A percentile compares a stretch with the other conserved stretches of the same genome.
Evolutionary conservation across 2,888 invertebrate genomes (phyloP).

Genomic region (Hydropsyche betteni): DNA sequence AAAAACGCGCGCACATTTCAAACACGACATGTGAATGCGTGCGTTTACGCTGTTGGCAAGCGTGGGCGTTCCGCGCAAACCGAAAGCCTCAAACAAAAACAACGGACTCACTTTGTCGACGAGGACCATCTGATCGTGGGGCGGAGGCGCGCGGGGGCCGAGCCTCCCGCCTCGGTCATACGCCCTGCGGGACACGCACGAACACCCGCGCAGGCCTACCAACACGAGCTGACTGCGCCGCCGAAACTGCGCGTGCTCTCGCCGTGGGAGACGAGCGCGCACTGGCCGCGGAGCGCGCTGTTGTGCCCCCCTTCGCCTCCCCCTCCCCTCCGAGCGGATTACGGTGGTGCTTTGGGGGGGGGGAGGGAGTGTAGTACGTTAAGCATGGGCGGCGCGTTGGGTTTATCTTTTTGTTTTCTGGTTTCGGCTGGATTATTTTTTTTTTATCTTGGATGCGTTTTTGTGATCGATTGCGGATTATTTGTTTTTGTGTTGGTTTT

Average conservation of each 20-base stretch:
- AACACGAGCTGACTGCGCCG: not conserved
- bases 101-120: conserved; percentile 7
- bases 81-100: not conserved
- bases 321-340: not conserved
- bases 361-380: not conserved
- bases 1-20: too few species aligned
- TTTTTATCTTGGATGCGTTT: too few species aligned
- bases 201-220: not conserved
- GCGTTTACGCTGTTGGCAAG: too few species aligned
- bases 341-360: not conserved
- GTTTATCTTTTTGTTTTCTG: too few species aligned
- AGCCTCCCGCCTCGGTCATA: not conserved
- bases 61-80: not conserved
- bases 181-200: not conserved
- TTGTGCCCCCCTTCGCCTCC: too few species aligned
- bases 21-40: too few species aligned
- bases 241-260: not conserved
- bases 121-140: not conserved
- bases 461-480: too few species aligned
- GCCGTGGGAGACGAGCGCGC: not conserved
- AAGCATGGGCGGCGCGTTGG: too few species aligned
- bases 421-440: too few species aligned
- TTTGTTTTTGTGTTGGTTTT: too few species aligned
- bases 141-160: too few species aligned
- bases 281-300: not conserved